Evolutionary conservation across 2,113 vertebrate species (phyloP).

Genomic region (Grantiella picta): DNA sequence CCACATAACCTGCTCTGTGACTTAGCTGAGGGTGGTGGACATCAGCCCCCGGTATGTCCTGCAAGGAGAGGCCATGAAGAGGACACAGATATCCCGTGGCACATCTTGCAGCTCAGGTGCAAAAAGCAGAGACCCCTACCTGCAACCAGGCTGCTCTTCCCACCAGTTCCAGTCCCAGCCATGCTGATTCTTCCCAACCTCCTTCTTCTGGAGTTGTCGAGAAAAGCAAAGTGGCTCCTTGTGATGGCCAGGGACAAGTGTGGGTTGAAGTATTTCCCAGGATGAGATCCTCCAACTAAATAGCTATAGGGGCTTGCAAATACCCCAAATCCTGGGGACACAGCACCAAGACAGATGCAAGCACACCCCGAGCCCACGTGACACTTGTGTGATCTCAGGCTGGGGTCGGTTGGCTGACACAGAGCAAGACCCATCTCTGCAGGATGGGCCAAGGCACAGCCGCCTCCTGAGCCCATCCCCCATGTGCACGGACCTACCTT

Average conservation of each 20-base stretch:
- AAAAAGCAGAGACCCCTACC: neutral
- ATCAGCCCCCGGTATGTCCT: neutral
- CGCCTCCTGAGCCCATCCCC: neutral
- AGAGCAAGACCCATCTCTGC: neutral
- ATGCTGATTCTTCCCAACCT: neutral
- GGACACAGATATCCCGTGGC: rapidly evolving
- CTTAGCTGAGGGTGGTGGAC: neutral
- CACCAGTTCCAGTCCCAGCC: neutral
- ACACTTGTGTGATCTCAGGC: neutral
- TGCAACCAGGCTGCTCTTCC: rapidly evolving
- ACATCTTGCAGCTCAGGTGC: neutral
- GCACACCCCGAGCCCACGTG: neutral
- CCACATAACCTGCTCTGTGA: neutral
- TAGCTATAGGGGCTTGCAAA: neutral
- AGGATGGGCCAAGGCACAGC: neutral
- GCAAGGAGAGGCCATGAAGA: neutral
- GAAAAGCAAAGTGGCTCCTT: neutral
- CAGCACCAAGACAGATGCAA: neutral
- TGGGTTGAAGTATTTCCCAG: neutral
- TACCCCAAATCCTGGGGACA: neutral
- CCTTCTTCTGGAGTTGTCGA: neutral
- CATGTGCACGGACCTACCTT: conserved; percentile 71
- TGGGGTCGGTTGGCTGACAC: neutral
- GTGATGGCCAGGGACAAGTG: neutral
- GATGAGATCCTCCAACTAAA: neutral